A percentile compares a stretch with the other conserved stretches of the same genome.
phyloP scores from a whole-genome alignment of 2,797 vertebrate genomes.

The Sciurus vulgaris region DNA sequence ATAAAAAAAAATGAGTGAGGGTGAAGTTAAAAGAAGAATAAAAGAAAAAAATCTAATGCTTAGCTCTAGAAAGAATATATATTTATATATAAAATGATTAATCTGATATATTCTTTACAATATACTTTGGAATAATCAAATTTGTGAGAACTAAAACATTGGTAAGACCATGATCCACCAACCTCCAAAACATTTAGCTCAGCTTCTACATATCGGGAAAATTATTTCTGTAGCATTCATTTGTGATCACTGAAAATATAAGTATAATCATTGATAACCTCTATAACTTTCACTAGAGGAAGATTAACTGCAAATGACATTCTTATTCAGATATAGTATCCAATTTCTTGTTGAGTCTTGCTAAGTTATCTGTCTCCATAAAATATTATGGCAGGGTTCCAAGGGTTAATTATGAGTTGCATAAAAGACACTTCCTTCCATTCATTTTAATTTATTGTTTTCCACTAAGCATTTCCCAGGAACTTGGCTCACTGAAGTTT shows the following conservation, averaged over 20 bases:
- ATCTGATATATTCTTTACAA: background rate
- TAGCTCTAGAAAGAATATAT: background rate
- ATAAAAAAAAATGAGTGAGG: background rate
- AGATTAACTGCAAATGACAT: slow-evolving; percentile 73
- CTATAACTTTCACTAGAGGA: slow-evolving; percentile 63
- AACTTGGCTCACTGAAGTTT: slow-evolving; percentile 35
- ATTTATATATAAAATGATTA: background rate
- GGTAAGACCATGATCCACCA: background rate
- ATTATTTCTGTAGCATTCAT: background rate
- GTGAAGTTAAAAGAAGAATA: background rate
- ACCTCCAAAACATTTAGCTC: slow-evolving; percentile 5
- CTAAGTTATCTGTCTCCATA: slow-evolving; percentile 75
- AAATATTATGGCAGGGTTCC: slow-evolving; percentile 67
- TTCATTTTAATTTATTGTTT: slow-evolving; percentile 74
- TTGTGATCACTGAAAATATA: slow-evolving; percentile 62
- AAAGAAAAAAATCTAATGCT: background rate
- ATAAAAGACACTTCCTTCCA: slow-evolving; percentile 54
- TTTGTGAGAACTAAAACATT: background rate
- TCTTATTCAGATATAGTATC: slow-evolving; percentile 70
- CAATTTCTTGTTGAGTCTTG: slow-evolving; percentile 74
- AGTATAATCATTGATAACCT: slow-evolving; percentile 52
- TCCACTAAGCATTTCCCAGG: slow-evolving; percentile 47
- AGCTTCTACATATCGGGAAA: background rate
- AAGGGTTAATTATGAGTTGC: slow-evolving; percentile 76
- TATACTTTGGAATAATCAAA: slow-evolving; percentile 2